Conservation (phyloP, 2,797 vertebrate genomes). For the Typhlichthys subterraneus region DNA sequence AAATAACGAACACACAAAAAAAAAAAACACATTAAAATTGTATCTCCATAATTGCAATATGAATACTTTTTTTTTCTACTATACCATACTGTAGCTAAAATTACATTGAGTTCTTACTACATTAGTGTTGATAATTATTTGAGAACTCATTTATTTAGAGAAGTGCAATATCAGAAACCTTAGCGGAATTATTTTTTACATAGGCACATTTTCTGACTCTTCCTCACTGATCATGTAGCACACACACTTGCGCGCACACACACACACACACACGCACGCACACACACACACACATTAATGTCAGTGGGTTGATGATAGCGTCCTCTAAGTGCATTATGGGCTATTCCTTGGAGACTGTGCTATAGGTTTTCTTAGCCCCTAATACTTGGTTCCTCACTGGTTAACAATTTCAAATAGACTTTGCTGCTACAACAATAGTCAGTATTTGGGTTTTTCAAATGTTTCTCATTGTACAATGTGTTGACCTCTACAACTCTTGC, state of each 20-base stretch:
- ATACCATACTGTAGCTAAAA: constrained; percentile 57
- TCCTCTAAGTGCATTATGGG: constrained; percentile 57
- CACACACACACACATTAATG: constrained; percentile 33
- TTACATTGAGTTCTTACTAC: constrained; percentile 48
- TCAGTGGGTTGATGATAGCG: constrained; percentile 35
- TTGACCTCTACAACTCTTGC: constrained; percentile 19
- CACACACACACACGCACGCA: constrained; percentile 8
- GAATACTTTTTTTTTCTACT: constrained; percentile 46
- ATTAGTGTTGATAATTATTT: constrained; percentile 26
- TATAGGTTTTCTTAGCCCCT: constrained; percentile 34
- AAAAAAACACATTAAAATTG: constrained; percentile 56
- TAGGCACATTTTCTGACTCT: constrained; percentile 61
- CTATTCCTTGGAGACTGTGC: constrained; percentile 46
- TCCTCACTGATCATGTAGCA: constrained; percentile 9
- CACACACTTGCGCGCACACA: background rate
- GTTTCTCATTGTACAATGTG: constrained; percentile 34
- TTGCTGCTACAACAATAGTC: constrained; percentile 6
- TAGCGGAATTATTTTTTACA: constrained; percentile 31
- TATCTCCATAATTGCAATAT: constrained; percentile 56
- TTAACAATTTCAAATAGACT: constrained; percentile 38
- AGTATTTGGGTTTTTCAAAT: constrained; percentile 33
- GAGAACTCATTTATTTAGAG: constrained; percentile 46
- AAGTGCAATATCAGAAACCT: constrained; percentile 54
- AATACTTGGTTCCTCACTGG: constrained; percentile 34
- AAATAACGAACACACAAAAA: constrained; percentile 32